phyloP scores from a whole-genome alignment of 2,888 invertebrate species.

The Epinotia bilunana region DNA sequence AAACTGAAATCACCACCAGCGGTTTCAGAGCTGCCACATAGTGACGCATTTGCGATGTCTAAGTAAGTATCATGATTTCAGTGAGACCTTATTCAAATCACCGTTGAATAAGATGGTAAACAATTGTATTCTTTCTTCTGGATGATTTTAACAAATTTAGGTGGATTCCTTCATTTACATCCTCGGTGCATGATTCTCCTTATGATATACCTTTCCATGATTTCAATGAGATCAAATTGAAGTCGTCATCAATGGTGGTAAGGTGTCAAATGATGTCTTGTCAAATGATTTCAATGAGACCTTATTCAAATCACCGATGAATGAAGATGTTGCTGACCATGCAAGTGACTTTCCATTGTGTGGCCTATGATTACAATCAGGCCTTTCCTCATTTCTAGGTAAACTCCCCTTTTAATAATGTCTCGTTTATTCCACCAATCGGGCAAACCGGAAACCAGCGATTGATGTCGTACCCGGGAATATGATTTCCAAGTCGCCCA shows the following conservation, averaged over 20 bases:
- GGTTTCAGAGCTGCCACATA: not conserved
- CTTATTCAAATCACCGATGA: constrained; percentile 24
- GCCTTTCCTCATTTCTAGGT: not conserved
- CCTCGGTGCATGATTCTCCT: not conserved
- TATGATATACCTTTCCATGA: not conserved
- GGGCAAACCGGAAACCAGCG: not conserved
- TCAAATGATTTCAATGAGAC: constrained; percentile 12
- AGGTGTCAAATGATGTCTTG: not conserved
- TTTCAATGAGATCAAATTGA: constrained; percentile 11
- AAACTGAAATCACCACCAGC: constrained; percentile 9
- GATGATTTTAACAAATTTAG: not conserved
- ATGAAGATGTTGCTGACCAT: not conserved
- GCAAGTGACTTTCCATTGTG: not conserved
- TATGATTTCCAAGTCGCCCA: not conserved
- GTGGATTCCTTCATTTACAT: not conserved
- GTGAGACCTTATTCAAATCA: constrained; percentile 35
- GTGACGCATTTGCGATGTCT: not conserved
- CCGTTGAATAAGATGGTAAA: constrained; percentile 3
- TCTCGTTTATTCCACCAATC: not conserved
- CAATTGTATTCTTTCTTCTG: not conserved
- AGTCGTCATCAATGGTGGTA: not conserved
- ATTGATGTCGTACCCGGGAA: not conserved
- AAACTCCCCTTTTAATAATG: not conserved
- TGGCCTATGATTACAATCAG: not conserved
- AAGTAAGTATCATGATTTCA: constrained; percentile 8